These are phyloP conservation scores for Geococcyx californianus DNA, from an alignment of 2,113 vertebrate genomes.

Conservation along the genomic window DNA sequence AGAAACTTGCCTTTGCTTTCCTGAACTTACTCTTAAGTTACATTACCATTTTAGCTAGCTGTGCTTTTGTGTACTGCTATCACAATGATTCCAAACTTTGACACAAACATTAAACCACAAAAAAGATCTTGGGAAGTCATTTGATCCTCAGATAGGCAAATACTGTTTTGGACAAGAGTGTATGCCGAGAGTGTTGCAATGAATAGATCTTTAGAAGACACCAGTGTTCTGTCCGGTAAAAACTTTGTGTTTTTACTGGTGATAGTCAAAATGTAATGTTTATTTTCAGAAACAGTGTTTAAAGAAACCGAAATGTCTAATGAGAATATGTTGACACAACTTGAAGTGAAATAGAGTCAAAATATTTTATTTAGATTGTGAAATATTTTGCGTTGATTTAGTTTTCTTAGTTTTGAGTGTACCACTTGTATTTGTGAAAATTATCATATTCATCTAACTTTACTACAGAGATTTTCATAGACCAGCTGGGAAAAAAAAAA, in stretches of 20 bases:
- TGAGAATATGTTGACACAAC: neutral
- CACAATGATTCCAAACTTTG: neutral
- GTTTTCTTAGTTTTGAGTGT: neutral
- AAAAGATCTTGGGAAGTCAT: neutral
- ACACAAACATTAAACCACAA: neutral
- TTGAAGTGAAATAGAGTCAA: neutral
- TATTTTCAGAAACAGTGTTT: neutral
- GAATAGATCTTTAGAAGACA: neutral
- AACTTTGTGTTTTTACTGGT: neutral
- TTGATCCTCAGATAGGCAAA: neutral
- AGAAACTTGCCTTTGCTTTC: neutral
- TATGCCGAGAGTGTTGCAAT: neutral
- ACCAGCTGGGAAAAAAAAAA: neutral
- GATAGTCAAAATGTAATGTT: neutral
- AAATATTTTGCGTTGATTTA: neutral
- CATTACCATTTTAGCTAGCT: neutral
- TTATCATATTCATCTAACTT: neutral
- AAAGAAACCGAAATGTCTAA: neutral
- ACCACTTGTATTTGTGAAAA: neutral
- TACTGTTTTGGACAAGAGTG: neutral
- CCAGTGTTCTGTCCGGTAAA: neutral
- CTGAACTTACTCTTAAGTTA: neutral
- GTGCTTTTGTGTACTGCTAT: neutral
- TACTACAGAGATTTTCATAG: neutral
- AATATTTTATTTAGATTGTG: neutral